These are phyloP conservation scores for Bombylius discolor DNA, from an alignment of 2,888 invertebrate genomes.

Conservation along the genomic window DNA sequence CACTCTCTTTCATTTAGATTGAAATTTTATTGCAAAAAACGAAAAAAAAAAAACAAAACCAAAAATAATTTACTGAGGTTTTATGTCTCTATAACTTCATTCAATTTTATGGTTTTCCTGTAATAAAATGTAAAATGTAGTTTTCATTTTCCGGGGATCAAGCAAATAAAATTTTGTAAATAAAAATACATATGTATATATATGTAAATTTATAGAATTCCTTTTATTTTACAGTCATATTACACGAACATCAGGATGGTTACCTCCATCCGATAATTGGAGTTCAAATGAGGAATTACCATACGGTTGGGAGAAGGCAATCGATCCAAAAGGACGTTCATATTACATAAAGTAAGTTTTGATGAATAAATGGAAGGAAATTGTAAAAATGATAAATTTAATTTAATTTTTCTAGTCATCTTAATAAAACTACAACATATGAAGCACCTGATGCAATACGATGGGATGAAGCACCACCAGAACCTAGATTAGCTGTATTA, in stretches of 20 bases:
- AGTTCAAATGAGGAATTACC: slow-evolving; percentile 52
- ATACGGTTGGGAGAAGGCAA: slow-evolving; percentile 83
- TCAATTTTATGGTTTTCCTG: too few species aligned
- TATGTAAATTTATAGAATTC: too few species aligned
- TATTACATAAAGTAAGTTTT: slow-evolving; percentile 65
- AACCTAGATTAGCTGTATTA: slow-evolving; percentile 63
- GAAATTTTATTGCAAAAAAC: too few species aligned
- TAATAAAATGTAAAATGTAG: too few species aligned
- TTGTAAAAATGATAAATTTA: background rate
- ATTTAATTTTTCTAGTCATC: slow-evolving; percentile 41
- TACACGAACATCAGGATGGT: slow-evolving; percentile 72
- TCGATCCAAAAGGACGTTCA: slow-evolving; percentile 63
- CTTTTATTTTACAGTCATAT: slow-evolving; percentile 53
- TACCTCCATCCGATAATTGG: slow-evolving; percentile 83
- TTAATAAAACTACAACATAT: slow-evolving; percentile 83
- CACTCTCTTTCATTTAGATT: too few species aligned
- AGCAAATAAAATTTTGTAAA: too few species aligned
- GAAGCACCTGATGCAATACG: slow-evolving; percentile 59
- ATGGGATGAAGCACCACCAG: slow-evolving; percentile 59
- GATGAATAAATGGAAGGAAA: background rate
- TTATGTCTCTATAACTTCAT: too few species aligned
- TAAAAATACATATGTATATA: too few species aligned
- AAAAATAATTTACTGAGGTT: too few species aligned
- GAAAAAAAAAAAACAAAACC: too few species aligned
- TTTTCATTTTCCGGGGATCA: too few species aligned